A percentile compares a stretch with the other conserved stretches of the same genome.
Conservation (phyloP, 2,888 invertebrate species). For the Neoascia interrupta region DNA sequence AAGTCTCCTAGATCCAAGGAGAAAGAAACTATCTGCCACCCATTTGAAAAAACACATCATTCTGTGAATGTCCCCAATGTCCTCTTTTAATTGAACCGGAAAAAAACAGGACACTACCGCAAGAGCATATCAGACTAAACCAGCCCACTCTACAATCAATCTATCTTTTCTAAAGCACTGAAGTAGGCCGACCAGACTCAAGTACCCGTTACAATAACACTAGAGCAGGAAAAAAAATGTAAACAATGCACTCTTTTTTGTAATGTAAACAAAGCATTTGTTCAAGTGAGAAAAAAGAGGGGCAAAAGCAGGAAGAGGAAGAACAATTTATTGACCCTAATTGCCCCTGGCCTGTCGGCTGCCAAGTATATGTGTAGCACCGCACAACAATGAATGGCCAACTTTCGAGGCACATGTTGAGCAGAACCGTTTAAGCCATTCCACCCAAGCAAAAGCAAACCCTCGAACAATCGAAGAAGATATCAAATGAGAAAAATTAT, state of each 20-base stretch:
- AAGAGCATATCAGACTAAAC: constrained; percentile 8
- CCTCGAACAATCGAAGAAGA: constrained; percentile 42
- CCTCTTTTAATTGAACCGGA: too few species aligned
- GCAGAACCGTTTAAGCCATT: constrained; percentile 34
- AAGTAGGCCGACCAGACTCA: constrained; percentile 33
- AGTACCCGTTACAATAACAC: constrained; percentile 31
- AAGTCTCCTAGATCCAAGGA: too few species aligned
- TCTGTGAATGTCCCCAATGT: too few species aligned
- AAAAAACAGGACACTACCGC: too few species aligned
- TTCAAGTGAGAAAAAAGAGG: too few species aligned
- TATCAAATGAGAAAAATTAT: constrained; percentile 16
- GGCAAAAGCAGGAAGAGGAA: background rate
- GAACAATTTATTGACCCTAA: constrained; percentile 68
- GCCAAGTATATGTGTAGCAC: constrained; percentile 47
- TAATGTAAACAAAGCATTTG: constrained; percentile 6
- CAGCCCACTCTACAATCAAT: constrained; percentile 2
- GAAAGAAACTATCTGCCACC: too few species aligned
- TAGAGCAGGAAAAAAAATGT: background rate
- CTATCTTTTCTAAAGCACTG: background rate
- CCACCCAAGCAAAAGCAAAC: constrained; percentile 16
- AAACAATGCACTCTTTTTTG: constrained; percentile 49
- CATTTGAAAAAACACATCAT: too few species aligned
- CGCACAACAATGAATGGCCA: constrained; percentile 43
- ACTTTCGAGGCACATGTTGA: constrained; percentile 29
- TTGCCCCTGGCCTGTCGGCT: constrained; percentile 63